Evolutionary conservation across 2,888 invertebrate species (phyloP).

Genomic region (Epiblema foenella): DNA sequence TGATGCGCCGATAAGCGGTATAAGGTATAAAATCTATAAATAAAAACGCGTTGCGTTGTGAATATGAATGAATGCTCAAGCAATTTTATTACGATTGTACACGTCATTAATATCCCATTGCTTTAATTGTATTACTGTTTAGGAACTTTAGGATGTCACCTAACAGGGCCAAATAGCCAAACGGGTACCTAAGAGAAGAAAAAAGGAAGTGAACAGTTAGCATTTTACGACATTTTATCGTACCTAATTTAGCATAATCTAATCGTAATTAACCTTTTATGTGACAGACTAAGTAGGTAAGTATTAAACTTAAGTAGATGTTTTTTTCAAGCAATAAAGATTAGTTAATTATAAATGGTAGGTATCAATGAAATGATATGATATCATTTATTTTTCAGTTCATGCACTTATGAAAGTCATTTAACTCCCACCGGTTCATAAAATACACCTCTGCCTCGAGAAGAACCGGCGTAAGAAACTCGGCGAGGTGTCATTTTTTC

Average conservation of each 20-base stretch:
- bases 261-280: constrained; percentile 6
- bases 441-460: too few relatives aligned
- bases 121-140: constrained; percentile 19
- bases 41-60: constrained; percentile 73
- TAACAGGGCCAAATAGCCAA: constrained; percentile 3
- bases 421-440: too few relatives aligned
- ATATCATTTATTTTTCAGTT: too few relatives aligned
- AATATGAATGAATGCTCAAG: constrained; percentile 74
- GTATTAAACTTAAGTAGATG: neutral
- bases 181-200: constrained; percentile 9
- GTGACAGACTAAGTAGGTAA: neutral
- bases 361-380: too few relatives aligned
- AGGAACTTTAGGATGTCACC: neutral
- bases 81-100: constrained; percentile 42
- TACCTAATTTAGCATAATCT: constrained; percentile 8
- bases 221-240: neutral
- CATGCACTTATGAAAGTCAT: too few relatives aligned
- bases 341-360: too few relatives aligned
- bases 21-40: constrained; percentile 69
- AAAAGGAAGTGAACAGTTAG: constrained; percentile 9
- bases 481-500: too few relatives aligned
- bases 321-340: too few relatives aligned
- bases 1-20: constrained; percentile 82
- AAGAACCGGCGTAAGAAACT: too few relatives aligned
- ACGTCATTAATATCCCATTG: constrained; percentile 33